phyloP scores from a whole-genome alignment of 2,797 vertebrate species.

The Onychomys arenicola region DNA sequence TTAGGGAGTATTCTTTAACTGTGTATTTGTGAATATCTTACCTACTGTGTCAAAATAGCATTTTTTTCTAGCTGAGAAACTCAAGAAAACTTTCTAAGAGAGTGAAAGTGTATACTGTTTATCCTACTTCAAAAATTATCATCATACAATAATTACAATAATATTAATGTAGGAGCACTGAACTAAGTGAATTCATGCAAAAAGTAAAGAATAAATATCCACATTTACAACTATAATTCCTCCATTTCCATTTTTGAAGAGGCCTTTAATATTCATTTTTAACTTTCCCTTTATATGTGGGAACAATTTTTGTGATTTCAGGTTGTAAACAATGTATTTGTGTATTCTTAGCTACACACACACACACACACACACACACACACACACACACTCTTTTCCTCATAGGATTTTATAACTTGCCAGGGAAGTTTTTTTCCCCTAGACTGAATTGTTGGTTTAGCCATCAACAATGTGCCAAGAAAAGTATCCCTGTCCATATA shows the following conservation, averaged over 20 bases:
- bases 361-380: too few relatives aligned
- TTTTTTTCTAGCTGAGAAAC: slow-evolving; percentile 32
- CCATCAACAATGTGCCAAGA: neutral
- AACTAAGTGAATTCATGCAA: slow-evolving; percentile 59
- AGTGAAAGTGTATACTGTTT: slow-evolving; percentile 78
- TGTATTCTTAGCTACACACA: neutral
- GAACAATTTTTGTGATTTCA: slow-evolving; percentile 85
- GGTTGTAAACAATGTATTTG: slow-evolving; percentile 78
- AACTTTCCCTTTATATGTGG: slow-evolving; percentile 49
- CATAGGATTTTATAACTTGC: slow-evolving; percentile 76
- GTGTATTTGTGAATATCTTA: slow-evolving; percentile 42
- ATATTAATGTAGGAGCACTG: slow-evolving; percentile 79
- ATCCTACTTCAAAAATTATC: slow-evolving; percentile 79
- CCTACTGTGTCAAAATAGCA: slow-evolving; percentile 79
- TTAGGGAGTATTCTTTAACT: neutral
- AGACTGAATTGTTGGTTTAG: neutral
- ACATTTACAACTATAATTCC: slow-evolving; percentile 81
- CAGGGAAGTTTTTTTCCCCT: neutral
- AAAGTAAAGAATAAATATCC: slow-evolving; percentile 41
- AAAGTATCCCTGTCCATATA: neutral
- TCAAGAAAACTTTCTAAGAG: slow-evolving; percentile 82
- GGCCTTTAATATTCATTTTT: slow-evolving; percentile 63
- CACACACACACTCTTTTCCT: slow-evolving; percentile 30
- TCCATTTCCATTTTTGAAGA: slow-evolving; percentile 76
- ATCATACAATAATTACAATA: slow-evolving; percentile 68